Base-by-base conservation (phyloP, 2,113 vertebrate genomes). In the Sylvia atricapilla region DNA sequence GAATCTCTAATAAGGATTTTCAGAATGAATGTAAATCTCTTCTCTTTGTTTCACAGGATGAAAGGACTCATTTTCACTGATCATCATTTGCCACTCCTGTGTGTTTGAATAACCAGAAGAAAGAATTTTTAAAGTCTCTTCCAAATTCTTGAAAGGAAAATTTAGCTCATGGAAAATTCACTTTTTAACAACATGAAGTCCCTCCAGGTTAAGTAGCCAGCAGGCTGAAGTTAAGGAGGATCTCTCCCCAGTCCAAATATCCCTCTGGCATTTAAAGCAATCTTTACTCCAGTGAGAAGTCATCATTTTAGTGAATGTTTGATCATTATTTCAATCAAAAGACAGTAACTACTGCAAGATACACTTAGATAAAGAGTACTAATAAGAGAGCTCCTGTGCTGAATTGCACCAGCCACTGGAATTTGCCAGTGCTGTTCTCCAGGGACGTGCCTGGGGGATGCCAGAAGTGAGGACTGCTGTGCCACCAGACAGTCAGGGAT, bases 21-120 rank as follows among this genome's bases (percentile, higher is more conserved):
- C 0, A 0, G 72, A 37, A 60, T 56, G 19, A 88, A 76, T 59
- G 24, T 49, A 74, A 91, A 90, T 90, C 44, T 80, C 5, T 60
- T 74, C 30, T 86, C 63, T 76, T 87, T 91, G 63, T 90, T 88
- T 95, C 28, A 10, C 41, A 5, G 2, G 43, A 75, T 93, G 64
- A 91, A 90, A 94, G 27, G 35, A 31, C 44, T 91, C 23, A 9
- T 86, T 95, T 91, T 64, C 41, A 52, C 55, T 60, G 44, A 75
- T 86, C 20, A 46, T 59, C 44, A 4, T 86, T 90, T 93, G 75
- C 79, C 41, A 27, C 44, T 56, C 39, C 64, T 11, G 10, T 55
- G 15, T 84, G 31, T 90, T 94, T 84, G 90, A 93, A 79, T 79
- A 82, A 87, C 23, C 72, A 81, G 76, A 87, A 88, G 16, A 81